Conservation (phyloP, 2,113 vertebrate species). For the Pseudopodoces humilis region DNA sequence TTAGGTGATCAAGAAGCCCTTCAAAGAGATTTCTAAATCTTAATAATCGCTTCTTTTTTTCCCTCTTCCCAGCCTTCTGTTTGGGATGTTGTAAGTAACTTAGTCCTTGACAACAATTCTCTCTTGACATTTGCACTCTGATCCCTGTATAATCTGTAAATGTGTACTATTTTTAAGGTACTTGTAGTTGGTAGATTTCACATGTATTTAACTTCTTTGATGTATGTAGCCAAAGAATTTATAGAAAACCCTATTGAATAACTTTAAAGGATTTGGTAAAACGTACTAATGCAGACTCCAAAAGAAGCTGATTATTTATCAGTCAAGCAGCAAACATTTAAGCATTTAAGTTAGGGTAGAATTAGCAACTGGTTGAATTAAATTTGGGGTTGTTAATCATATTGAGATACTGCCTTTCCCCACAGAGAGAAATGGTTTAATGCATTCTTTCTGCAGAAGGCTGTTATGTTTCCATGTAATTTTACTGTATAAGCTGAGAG, state of each 20-base stretch:
- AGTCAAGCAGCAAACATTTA: background rate
- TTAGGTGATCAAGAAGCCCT: background rate
- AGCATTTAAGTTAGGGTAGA: background rate
- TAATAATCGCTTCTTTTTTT: background rate
- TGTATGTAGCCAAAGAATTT: slow-evolving; percentile 68
- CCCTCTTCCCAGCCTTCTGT: slow-evolving; percentile 7
- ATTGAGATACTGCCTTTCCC: background rate
- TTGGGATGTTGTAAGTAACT: slow-evolving; percentile 30
- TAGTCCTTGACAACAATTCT: slow-evolving; percentile 25
- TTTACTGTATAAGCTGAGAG: background rate
- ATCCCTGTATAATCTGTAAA: slow-evolving; percentile 60
- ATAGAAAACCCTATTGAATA: background rate
- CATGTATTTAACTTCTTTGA: slow-evolving; percentile 44
- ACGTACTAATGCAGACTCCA: background rate
- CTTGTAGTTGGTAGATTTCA: slow-evolving; percentile 5
- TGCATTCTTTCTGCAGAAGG: background rate
- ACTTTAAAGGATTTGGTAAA: background rate
- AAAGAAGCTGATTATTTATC: slow-evolving; percentile 7
- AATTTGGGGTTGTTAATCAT: background rate
- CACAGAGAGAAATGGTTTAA: background rate
- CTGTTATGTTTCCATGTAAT: background rate
- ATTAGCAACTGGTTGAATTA: background rate
- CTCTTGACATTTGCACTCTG: slow-evolving; percentile 27
- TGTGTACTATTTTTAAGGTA: slow-evolving; percentile 52
- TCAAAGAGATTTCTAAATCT: slow-evolving; percentile 7